Evolutionary conservation across 2,113 vertebrate genomes (phyloP), one percentile per base, ranked within the genome.

Genomic region (Gallinago paraguaiae): DNA sequence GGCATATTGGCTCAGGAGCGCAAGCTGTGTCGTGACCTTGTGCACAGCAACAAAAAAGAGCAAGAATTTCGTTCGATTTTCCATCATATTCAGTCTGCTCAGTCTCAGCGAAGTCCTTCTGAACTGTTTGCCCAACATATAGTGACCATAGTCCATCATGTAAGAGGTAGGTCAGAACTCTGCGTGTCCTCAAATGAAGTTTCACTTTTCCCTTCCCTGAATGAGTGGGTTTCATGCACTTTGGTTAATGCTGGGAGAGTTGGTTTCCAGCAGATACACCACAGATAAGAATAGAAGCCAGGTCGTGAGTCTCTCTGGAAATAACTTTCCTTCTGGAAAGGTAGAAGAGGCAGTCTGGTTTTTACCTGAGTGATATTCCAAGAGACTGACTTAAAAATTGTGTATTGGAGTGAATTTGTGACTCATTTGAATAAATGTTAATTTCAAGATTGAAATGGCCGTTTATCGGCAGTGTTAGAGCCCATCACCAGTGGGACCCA

Each of bases 121-220:
- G 99, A 99, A 82, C 97, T 99, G 60, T 99, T 99, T 97, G 99
- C 99, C 79, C 99, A 99, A 76, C 99, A 99, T 88, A 99, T 99
- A 61, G 99, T 99, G 97, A 98, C 99, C 33, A 99, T 99, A 51
- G 99, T 99, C 90, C 99, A 99, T 93, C 99, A 99, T 31, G 98
- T 99, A 41, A 99, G 99, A 99, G 99, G 99, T 99, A 81, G 97
- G 97, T 96, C 45, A 31, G n/a, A 27, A 59, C n/a, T 57, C 39
- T 0, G 0, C 6, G 28, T 84, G 12, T 48, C 86, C 64, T 92
- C 39, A 45, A 1, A 6, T 69, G 9, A 30, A 51, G 13, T 27
- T 63, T 88, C 13, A 3, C 39, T 65, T 81, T 41, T 67, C 24
- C 15, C 39, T 82, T 82, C 67, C 30, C 17, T 45, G 17, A 0